A percentile compares a stretch with the other conserved stretches of the same genome.
phyloP scores from a whole-genome alignment of 2,113 vertebrate species.

The Rana temporaria region DNA sequence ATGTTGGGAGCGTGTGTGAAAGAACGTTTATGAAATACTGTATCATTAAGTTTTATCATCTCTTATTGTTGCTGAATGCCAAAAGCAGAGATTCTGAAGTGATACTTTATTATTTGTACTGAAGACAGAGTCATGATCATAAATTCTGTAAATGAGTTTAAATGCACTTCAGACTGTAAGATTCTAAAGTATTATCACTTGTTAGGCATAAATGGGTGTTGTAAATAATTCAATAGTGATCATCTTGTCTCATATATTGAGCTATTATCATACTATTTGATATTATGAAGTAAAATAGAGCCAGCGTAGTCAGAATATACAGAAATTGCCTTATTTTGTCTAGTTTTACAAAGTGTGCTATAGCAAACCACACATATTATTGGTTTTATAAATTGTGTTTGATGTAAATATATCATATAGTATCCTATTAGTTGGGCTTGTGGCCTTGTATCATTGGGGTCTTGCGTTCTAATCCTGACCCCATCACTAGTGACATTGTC shows the following conservation, averaged over 20 bases:
- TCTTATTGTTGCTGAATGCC: neutral
- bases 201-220: neutral
- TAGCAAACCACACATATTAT: too few species aligned
- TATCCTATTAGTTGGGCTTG: too few species aligned
- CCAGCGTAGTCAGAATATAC: too few species aligned
- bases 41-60: conserved; percentile 28
- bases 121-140: neutral
- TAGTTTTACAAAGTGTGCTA: too few species aligned
- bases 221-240: neutral
- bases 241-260: neutral
- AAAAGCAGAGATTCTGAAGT: conserved; percentile 28
- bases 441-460: too few species aligned
- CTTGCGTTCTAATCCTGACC: too few species aligned
- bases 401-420: too few species aligned
- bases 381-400: too few species aligned
- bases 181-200: neutral
- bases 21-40: conserved; percentile 11
- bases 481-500: too few species aligned
- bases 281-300: too few species aligned
- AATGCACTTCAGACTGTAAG: neutral
- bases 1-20: neutral
- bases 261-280: too few species aligned
- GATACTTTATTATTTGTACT: neutral
- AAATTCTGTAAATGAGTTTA: neutral
- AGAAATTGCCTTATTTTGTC: too few species aligned